phyloP scores from a whole-genome alignment of 2,888 invertebrate genomes.

The Nomada goodeniana region DNA sequence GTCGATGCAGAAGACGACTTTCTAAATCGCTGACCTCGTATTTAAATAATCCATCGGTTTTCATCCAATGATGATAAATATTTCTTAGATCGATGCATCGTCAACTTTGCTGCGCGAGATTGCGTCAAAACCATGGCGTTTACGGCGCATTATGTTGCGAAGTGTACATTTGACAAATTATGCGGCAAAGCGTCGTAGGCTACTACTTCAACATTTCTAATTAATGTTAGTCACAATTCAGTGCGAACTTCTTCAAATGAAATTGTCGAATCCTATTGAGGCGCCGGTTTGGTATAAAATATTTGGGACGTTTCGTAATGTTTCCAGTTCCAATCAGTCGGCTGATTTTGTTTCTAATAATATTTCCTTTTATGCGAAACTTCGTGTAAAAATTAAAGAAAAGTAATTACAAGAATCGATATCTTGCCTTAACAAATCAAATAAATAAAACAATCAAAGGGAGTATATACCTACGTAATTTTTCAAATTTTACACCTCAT shows the following conservation, averaged over 20 bases:
- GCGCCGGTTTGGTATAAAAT: no score
- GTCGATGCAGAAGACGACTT: slow-evolving; percentile 41
- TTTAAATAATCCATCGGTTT: slow-evolving; percentile 30
- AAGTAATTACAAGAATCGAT: no score
- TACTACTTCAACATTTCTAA: not conserved
- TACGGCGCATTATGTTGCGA: not conserved
- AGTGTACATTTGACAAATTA: not conserved
- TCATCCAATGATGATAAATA: slow-evolving; percentile 19
- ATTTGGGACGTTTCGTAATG: no score
- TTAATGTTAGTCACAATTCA: not conserved
- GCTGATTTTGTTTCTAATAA: no score
- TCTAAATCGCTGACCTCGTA: slow-evolving; percentile 45
- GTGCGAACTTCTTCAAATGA: not conserved
- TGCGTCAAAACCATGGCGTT: not conserved
- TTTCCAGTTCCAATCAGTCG: no score
- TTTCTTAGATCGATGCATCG: not conserved
- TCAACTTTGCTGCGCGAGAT: not conserved
- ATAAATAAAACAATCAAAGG: no score
- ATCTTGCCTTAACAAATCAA: no score
- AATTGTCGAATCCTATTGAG: not conserved
- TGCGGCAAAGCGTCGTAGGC: not conserved
- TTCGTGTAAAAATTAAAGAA: no score
- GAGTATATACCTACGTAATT: no score
- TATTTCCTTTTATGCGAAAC: no score
- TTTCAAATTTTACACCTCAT: no score